Evolutionary conservation across 1,140 invertebrate genomes (phyloP).

Genomic region (Hyposmocoma kahamanoa): DNA sequence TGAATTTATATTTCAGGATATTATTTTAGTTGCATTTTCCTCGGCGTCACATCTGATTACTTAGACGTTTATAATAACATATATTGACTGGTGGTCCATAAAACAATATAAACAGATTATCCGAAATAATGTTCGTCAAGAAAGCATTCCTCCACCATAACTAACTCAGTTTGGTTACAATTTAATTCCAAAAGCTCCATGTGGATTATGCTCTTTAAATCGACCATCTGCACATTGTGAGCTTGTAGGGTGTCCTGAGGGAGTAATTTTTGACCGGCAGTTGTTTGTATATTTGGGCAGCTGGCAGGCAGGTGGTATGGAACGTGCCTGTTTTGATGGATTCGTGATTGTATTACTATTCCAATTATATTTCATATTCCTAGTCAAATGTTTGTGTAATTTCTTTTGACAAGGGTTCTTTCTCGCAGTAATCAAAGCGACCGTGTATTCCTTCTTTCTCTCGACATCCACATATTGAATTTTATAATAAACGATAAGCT

Average conservation of each 20-base stretch:
- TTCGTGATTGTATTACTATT: too few species aligned
- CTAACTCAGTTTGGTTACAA: background rate
- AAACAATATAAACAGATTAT: slow-evolving; percentile 1
- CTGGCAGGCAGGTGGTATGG: slow-evolving; percentile 54
- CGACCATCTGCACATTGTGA: slow-evolving; percentile 39
- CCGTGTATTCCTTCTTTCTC: too few species aligned
- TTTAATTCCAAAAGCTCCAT: background rate
- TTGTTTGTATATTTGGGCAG: slow-evolving; percentile 57
- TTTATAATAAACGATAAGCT: too few species aligned
- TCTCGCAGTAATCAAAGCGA: too few species aligned
- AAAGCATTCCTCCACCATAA: too few species aligned
- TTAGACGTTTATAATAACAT: too few species aligned
- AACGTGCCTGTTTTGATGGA: slow-evolving; percentile 49
- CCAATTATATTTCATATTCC: too few species aligned
- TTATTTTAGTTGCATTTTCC: too few species aligned
- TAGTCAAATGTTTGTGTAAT: too few species aligned
- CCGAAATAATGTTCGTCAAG: background rate
- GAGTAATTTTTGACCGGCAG: slow-evolving; percentile 46
- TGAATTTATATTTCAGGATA: slow-evolving; percentile 12
- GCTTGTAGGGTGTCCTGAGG: slow-evolving; percentile 26
- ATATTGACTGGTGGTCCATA: background rate
- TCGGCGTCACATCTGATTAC: too few species aligned
- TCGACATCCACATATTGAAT: too few species aligned
- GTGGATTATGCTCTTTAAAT: background rate
- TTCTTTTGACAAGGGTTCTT: too few species aligned